These are phyloP conservation scores for Hemichromis elongatus DNA, from an alignment of 2,113 vertebrate genomes.

Conservation along the genomic window DNA sequence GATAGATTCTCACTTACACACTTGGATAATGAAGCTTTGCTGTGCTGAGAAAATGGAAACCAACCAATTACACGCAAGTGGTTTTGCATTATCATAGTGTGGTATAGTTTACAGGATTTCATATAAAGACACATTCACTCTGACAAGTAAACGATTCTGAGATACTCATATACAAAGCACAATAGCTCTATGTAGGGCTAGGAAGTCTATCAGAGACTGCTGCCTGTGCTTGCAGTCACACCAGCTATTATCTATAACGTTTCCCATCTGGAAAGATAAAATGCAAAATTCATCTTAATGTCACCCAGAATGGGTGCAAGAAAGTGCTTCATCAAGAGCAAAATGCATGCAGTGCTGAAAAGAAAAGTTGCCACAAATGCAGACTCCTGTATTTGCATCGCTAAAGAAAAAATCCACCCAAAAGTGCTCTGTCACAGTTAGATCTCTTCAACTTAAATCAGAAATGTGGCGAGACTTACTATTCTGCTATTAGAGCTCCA, in stretches of 20 bases:
- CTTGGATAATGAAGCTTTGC: not conserved
- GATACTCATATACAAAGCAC: not conserved
- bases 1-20: not conserved
- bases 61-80: not conserved
- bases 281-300: constrained; percentile 36
- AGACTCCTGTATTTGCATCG: not conserved
- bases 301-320: constrained; percentile 3
- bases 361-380: not conserved
- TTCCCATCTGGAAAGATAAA: constrained; percentile 9
- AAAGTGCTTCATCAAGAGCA: not conserved
- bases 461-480: not conserved
- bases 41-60: constrained; percentile 2
- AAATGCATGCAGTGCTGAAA: constrained; percentile 16
- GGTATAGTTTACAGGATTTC: not conserved
- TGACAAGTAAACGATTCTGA: not conserved
- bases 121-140: not conserved
- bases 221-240: not conserved
- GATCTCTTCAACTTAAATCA: not conserved
- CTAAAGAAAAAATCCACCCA: constrained; percentile 40
- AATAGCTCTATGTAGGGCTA: not conserved
- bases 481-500: not conserved
- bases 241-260: constrained; percentile 11
- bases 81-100: not conserved
- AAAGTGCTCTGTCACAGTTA: not conserved
- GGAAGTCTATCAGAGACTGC: constrained; percentile 28